phyloP scores from a whole-genome alignment of 2,888 invertebrate genomes.

The Drosophila nigritarsus region DNA sequence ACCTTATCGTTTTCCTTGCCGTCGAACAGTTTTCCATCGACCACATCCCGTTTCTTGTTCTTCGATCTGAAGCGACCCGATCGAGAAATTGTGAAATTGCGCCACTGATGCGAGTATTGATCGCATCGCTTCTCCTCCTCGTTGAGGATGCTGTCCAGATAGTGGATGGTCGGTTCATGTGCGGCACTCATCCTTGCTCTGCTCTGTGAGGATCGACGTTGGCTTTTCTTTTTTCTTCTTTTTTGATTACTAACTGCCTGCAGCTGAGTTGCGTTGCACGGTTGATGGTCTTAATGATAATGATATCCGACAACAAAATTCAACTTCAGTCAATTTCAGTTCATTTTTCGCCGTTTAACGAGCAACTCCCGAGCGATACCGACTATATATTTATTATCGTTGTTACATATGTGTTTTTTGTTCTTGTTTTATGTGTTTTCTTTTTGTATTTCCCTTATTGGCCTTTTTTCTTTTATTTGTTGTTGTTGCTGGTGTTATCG shows the following conservation, averaged over 20 bases:
- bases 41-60: constrained; percentile 86
- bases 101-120: constrained; percentile 83
- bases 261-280: constrained; percentile 8
- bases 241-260: neutral
- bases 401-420: constrained; percentile 26
- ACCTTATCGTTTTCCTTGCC: constrained; percentile 73
- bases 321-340: constrained; percentile 30
- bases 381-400: constrained; percentile 22
- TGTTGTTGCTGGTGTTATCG: constrained; percentile 15
- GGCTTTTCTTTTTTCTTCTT: neutral
- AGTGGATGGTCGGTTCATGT: constrained; percentile 81
- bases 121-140: constrained; percentile 84
- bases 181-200: constrained; percentile 74
- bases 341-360: constrained; percentile 38
- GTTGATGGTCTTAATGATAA: constrained; percentile 6
- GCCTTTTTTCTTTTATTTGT: constrained; percentile 10
- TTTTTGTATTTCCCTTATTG: constrained; percentile 17
- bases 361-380: constrained; percentile 20
- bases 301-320: constrained; percentile 17
- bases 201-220: constrained; percentile 37
- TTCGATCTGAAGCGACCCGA: constrained; percentile 87
- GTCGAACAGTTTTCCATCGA: constrained; percentile 86
- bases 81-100: constrained; percentile 87
- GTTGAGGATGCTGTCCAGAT: constrained; percentile 83
- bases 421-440: constrained; percentile 1